Evolutionary conservation across 2,888 invertebrate species (phyloP).

Genomic region (Thecocarcelia acutangulata): DNA sequence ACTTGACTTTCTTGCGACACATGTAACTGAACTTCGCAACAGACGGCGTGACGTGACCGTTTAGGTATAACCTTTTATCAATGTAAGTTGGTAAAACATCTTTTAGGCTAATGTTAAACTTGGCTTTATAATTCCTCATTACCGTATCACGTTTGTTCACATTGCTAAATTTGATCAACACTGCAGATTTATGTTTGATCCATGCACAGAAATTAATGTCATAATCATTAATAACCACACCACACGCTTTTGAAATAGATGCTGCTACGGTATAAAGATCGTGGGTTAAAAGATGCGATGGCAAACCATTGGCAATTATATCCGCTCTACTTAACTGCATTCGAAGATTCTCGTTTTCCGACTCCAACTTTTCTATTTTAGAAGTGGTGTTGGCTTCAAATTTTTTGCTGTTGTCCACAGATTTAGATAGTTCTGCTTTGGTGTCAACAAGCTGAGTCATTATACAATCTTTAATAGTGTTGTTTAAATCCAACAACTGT

Average conservation of each 20-base stretch:
- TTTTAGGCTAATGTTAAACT: background rate
- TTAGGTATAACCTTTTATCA: background rate
- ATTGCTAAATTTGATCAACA: slow-evolving; percentile 9
- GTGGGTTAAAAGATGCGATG: too few species aligned
- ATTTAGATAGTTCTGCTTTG: too few species aligned
- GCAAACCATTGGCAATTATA: too few species aligned
- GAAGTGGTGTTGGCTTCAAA: background rate
- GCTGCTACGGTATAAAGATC: too few species aligned
- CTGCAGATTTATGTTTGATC: slow-evolving; percentile 3
- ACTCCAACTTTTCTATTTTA: background rate
- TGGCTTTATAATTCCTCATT: slow-evolving; percentile 4
- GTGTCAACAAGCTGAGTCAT: too few species aligned
- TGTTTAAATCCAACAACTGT: too few species aligned
- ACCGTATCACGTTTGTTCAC: background rate
- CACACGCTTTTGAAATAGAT: too few species aligned
- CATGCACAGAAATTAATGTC: too few species aligned
- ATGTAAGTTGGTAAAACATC: background rate
- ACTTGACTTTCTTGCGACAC: background rate
- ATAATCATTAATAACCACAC: too few species aligned
- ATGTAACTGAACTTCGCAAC: background rate
- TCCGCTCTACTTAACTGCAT: background rate
- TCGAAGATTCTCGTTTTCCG: background rate
- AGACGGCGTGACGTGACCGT: background rate
- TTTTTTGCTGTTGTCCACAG: background rate
- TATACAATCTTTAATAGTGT: too few species aligned